Percentiles rank a stretch among this genome's conserved stretches.
Conservation (phyloP, 2,888 invertebrate genomes). For the Carpatolechia fugitivella region DNA sequence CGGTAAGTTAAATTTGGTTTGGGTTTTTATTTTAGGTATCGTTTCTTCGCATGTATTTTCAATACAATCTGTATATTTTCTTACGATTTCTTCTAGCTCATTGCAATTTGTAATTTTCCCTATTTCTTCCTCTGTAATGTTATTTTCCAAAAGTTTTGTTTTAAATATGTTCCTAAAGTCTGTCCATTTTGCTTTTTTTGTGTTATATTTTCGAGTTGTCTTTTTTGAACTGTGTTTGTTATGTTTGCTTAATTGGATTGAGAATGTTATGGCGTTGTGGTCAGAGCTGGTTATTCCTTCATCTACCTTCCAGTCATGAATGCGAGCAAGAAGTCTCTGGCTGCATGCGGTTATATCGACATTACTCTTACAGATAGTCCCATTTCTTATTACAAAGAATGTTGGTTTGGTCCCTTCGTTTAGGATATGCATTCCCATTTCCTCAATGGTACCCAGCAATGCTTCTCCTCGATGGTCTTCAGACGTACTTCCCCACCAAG, state of each 20-base stretch:
- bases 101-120: neutral
- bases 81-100: neutral
- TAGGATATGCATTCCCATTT: constrained; percentile 5
- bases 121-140: too few species aligned
- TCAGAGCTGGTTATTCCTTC: constrained; percentile 10
- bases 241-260: neutral
- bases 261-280: constrained; percentile 1
- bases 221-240: neutral
- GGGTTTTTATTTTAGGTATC: neutral
- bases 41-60: neutral
- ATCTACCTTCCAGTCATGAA: constrained; percentile 7
- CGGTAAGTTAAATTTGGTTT: neutral
- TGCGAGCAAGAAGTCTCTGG: neutral
- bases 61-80: neutral
- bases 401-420: neutral
- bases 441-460: constrained; percentile 1
- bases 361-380: neutral
- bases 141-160: neutral
- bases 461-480: constrained; percentile 7
- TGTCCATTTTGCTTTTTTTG: constrained; percentile 14
- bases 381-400: constrained; percentile 6
- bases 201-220: neutral
- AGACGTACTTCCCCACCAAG: constrained; percentile 15
- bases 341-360: constrained; percentile 9
- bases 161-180: neutral